phyloP scores from a whole-genome alignment of 2,797 vertebrate genomes.

The Cheirogaleus major region DNA sequence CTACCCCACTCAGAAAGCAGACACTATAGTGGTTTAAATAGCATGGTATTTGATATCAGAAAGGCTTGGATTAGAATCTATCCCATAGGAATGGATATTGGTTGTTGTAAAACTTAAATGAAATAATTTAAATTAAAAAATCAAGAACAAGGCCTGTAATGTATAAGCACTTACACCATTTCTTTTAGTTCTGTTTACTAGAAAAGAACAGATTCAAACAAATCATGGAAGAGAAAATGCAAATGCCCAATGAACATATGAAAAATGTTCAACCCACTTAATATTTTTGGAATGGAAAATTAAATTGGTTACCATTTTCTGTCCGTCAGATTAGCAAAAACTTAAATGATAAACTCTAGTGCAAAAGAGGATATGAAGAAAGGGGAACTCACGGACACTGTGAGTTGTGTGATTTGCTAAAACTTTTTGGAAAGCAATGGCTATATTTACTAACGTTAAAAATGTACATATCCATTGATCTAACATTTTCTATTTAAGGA shows the following conservation, averaged over 20 bases:
- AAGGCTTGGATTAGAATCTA: background rate
- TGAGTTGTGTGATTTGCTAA: background rate
- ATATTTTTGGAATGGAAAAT: background rate
- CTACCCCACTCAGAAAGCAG: background rate
- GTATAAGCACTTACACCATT: background rate
- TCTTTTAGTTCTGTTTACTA: background rate
- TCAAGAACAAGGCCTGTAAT: background rate
- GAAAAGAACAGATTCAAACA: background rate
- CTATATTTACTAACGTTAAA: background rate
- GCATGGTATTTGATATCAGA: background rate
- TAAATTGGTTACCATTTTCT: background rate
- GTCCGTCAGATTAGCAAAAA: background rate
- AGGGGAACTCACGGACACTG: background rate
- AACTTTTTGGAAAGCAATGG: background rate
- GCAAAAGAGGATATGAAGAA: background rate
- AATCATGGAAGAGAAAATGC: background rate
- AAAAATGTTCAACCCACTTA: background rate
- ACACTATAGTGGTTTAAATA: background rate
- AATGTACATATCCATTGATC: background rate
- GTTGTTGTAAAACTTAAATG: background rate
- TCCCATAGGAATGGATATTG: background rate
- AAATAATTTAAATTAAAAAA: slow-evolving; percentile 12
- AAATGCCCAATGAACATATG: background rate
- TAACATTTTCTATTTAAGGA: background rate
- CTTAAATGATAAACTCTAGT: background rate